Conservation (phyloP, 2,888 invertebrate species). For the Hololepta plana region DNA sequence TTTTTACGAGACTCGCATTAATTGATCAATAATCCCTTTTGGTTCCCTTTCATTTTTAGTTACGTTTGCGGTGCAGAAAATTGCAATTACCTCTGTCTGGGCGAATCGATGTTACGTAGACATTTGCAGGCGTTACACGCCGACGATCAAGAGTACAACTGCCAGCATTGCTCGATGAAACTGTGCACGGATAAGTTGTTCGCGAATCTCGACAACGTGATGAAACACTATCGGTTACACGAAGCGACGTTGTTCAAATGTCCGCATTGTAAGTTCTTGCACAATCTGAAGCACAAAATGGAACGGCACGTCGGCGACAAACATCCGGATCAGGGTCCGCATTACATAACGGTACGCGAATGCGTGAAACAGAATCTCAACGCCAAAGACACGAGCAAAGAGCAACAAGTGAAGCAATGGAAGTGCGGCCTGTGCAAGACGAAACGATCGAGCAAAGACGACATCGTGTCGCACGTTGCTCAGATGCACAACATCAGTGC, state of each 20-base stretch:
- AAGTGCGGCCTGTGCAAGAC: conserved; percentile 50
- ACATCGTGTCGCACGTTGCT: conserved; percentile 39
- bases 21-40: too few relatives aligned
- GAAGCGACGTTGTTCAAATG: conserved; percentile 56
- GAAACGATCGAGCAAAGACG: conserved; percentile 37
- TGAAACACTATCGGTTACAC: conserved; percentile 60
- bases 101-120: conserved; percentile 49
- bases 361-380: too few relatives aligned
- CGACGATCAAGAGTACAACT: conserved; percentile 31
- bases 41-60: conserved; percentile 17
- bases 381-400: conserved; percentile 17
- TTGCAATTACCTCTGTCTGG: conserved; percentile 53
- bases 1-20: too few relatives aligned
- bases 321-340: conserved; percentile 30
- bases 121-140: conserved; percentile 57
- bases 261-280: conserved; percentile 45
- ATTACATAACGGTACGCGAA: too few relatives aligned
- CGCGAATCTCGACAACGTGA: conserved; percentile 40
- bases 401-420: conserved; percentile 44
- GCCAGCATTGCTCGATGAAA: conserved; percentile 51
- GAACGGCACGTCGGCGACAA: conserved; percentile 47
- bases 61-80: conserved; percentile 52
- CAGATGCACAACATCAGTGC: conserved; percentile 41
- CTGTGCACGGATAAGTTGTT: conserved; percentile 27
- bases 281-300: conserved; percentile 40